These are phyloP conservation scores for Dimorphilus gyrociliatus DNA, from an alignment of 2,888 invertebrate genomes.

Conservation along the genomic window DNA sequence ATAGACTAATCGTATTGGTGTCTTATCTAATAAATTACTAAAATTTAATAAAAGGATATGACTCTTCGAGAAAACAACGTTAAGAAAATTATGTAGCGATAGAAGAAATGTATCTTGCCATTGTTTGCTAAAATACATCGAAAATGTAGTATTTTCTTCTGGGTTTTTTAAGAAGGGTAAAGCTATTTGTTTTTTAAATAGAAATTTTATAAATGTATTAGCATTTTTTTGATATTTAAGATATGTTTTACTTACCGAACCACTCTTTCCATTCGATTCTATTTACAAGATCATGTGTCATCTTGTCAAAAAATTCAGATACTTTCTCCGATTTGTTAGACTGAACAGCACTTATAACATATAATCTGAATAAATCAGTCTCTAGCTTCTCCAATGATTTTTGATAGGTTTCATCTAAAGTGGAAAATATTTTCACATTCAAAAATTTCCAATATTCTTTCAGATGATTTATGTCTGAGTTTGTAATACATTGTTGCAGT, in stretches of 20 bases:
- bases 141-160: slow-evolving; percentile 71
- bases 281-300: slow-evolving; percentile 68
- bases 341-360: slow-evolving; percentile 65
- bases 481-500: slow-evolving; percentile 54
- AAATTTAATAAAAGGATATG: slow-evolving; percentile 35
- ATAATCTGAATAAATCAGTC: slow-evolving; percentile 54
- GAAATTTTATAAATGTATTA: too few relatives aligned
- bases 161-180: slow-evolving; percentile 77
- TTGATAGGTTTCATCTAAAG: slow-evolving; percentile 67
- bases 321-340: slow-evolving; percentile 69
- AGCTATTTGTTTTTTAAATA: slow-evolving; percentile 48
- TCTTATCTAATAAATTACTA: too few relatives aligned
- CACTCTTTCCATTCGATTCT: slow-evolving; percentile 90
- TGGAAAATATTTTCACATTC: slow-evolving; percentile 67
- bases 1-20: too few relatives aligned
- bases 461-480: slow-evolving; percentile 60
- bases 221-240: too few relatives aligned
- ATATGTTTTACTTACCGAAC: slow-evolving; percentile 60
- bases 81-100: slow-evolving; percentile 78
- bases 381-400: slow-evolving; percentile 24
- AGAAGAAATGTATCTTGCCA: slow-evolving; percentile 87
- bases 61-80: slow-evolving; percentile 57
- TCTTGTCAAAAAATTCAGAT: slow-evolving; percentile 68
- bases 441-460: slow-evolving; percentile 77
- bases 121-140: slow-evolving; percentile 70